A percentile compares a stretch with the other conserved stretches of the same genome.
Conservation (phyloP, 2,113 vertebrate species). For the Murina feae region DNA sequence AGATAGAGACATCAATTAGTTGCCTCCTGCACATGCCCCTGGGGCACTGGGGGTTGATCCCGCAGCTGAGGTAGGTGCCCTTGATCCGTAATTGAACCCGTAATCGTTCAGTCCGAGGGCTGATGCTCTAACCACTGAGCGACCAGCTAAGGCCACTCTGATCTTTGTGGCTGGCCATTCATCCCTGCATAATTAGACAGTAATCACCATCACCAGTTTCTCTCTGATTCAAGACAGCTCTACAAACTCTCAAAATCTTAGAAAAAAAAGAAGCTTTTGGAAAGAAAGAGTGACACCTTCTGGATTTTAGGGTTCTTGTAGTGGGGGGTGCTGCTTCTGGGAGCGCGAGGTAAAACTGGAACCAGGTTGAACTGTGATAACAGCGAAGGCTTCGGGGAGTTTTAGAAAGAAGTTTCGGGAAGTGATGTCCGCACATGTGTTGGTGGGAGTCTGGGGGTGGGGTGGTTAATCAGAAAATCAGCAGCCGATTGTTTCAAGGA, state of each 20-base stretch:
- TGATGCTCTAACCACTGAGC: too few relatives aligned
- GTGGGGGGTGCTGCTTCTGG: not conserved
- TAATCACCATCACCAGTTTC: not conserved
- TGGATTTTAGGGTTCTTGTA: not conserved
- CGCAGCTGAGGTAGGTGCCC: too few relatives aligned
- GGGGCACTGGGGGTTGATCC: too few relatives aligned
- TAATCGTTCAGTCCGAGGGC: too few relatives aligned
- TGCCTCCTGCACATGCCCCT: too few relatives aligned
- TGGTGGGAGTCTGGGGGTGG: not conserved
- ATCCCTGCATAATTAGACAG: not conserved
- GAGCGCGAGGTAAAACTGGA: not conserved
- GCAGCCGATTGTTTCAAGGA: not conserved
- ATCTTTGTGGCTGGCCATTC: not conserved
- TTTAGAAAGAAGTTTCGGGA: not conserved
- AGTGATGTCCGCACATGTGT: not conserved
- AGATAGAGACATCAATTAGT: too few relatives aligned
- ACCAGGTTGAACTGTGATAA: not conserved
- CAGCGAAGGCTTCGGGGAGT: not conserved
- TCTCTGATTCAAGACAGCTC: not conserved
- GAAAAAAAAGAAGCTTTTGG: not conserved
- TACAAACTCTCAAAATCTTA: not conserved
- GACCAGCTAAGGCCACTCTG: not conserved
- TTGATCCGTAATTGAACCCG: too few relatives aligned
- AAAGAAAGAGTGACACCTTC: not conserved
- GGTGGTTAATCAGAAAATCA: not conserved